These are phyloP conservation scores for Chrysina gloriosa DNA, from an alignment of 2,888 invertebrate species.

Conservation along the genomic window DNA sequence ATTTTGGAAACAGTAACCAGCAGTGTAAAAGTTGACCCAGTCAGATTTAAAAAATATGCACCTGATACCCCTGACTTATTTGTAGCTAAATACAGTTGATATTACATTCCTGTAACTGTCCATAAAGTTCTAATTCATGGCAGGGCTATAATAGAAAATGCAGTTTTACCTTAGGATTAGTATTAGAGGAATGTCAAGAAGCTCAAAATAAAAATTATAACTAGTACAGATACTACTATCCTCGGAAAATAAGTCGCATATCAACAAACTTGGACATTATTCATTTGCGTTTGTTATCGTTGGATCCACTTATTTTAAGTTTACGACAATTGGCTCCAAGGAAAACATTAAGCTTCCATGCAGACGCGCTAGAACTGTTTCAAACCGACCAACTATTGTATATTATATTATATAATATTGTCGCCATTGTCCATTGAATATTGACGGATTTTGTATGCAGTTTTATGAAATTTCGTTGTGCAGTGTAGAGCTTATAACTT, in stretches of 20 bases:
- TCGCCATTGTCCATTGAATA: too few species aligned
- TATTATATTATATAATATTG: too few species aligned
- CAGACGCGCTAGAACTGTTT: background rate
- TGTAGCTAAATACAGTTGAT: constrained; percentile 47
- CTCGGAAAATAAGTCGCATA: constrained; percentile 19
- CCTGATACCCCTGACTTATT: constrained; percentile 23
- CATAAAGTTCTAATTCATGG: constrained; percentile 50
- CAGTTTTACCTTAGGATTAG: constrained; percentile 42
- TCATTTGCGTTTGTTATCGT: constrained; percentile 36
- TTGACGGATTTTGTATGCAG: too few species aligned
- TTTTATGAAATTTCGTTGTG: too few species aligned
- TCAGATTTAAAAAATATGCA: constrained; percentile 20
- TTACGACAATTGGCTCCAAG: background rate
- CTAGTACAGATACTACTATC: constrained; percentile 12
- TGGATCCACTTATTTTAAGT: constrained; percentile 38
- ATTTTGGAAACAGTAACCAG: constrained; percentile 7
- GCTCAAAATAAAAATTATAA: constrained; percentile 43
- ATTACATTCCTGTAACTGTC: constrained; percentile 47
- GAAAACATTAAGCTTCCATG: background rate
- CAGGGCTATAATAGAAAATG: constrained; percentile 43
- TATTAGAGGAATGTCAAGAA: constrained; percentile 48
- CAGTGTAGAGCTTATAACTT: too few species aligned
- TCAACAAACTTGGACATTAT: constrained; percentile 32
- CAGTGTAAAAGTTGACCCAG: background rate
- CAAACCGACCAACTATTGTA: too few species aligned